These are phyloP conservation scores for Archips xylosteana DNA, from an alignment of 2,888 invertebrate species.

Conservation along the genomic window DNA sequence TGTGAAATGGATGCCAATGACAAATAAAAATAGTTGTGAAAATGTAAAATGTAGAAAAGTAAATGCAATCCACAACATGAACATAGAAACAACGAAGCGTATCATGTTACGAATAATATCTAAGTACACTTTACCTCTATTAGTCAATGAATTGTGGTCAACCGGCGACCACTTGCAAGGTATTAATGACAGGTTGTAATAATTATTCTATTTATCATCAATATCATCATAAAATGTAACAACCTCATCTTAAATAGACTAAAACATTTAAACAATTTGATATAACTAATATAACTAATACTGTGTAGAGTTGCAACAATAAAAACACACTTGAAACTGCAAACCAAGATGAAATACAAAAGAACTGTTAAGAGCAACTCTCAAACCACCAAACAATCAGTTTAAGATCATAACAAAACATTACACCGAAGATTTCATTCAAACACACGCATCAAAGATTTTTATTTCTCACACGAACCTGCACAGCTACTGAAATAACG, in stretches of 20 bases:
- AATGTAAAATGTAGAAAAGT: not conserved
- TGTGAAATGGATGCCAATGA: constrained; percentile 1
- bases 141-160: constrained; percentile 4
- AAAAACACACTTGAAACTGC: not conserved
- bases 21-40: too few relatives aligned
- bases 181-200: constrained; percentile 9
- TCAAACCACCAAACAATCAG: constrained; percentile 8
- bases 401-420: constrained; percentile 22
- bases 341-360: not conserved
- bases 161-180: constrained; percentile 5
- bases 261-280: too few relatives aligned
- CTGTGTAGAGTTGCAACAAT: not conserved
- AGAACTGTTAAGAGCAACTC: constrained; percentile 2
- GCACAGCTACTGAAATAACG: not conserved
- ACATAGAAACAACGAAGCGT: not conserved
- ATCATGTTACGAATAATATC: constrained; percentile 6
- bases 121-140: not conserved
- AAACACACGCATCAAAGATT: constrained; percentile 24
- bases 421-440: constrained; percentile 30
- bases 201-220: not conserved
- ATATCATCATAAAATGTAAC: not conserved
- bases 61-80: not conserved
- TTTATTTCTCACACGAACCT: constrained; percentile 26
- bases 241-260: too few relatives aligned
- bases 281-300: too few relatives aligned